Conservation (phyloP, 2,888 invertebrate genomes). For the Agrilus cyanescens region DNA sequence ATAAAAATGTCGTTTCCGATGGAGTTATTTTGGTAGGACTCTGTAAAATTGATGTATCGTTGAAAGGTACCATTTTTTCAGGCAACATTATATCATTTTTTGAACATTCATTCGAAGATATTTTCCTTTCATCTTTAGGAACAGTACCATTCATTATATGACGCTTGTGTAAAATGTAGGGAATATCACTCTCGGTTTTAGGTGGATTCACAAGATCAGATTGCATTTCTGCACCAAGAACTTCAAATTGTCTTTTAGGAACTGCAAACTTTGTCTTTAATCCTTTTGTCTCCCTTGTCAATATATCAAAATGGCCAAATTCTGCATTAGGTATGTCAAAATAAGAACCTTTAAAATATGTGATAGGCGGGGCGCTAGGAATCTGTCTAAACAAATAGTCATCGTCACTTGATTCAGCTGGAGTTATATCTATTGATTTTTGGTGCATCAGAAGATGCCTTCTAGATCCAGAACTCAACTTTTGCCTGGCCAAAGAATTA, state of each 20-base stretch:
- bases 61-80: slow-evolving; percentile 9
- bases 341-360: slow-evolving; percentile 41
- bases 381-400: slow-evolving; percentile 69
- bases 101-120: slow-evolving; percentile 5
- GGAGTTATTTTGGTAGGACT: slow-evolving; percentile 20
- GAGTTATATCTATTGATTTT: slow-evolving; percentile 73
- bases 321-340: slow-evolving; percentile 37
- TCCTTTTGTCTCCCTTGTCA: slow-evolving; percentile 38
- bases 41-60: slow-evolving; percentile 16
- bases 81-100: slow-evolving; percentile 13
- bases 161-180: slow-evolving; percentile 73
- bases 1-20: slow-evolving; percentile 48
- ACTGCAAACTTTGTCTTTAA: slow-evolving; percentile 56
- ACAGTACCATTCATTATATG: slow-evolving; percentile 80
- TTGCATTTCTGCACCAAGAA: slow-evolving; percentile 38
- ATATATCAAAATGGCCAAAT: slow-evolving; percentile 53
- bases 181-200: slow-evolving; percentile 59
- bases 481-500: slow-evolving; percentile 61
- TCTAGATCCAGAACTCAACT: slow-evolving; percentile 61
- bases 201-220: slow-evolving; percentile 35
- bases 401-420: slow-evolving; percentile 75
- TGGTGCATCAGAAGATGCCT: slow-evolving; percentile 73
- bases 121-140: slow-evolving; percentile 31
- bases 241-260: slow-evolving; percentile 60
- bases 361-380: slow-evolving; percentile 59